Percentiles rank a stretch among this genome's conserved stretches.
Evolutionary conservation across 2,797 vertebrate genomes (phyloP).

Genomic region (Cygnus olor): DNA sequence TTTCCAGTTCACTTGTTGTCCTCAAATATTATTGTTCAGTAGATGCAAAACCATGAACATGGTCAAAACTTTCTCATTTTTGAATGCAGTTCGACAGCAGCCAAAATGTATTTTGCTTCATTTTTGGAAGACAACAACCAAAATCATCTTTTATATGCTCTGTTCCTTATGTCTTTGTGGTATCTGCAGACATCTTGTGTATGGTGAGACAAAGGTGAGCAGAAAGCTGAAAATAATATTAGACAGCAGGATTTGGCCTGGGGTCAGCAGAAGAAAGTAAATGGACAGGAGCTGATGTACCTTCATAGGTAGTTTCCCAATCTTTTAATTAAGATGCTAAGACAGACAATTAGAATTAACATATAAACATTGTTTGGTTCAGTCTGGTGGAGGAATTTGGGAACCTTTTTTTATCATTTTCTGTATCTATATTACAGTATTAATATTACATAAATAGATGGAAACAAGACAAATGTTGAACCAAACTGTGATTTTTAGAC

Average conservation of each 20-base stretch:
- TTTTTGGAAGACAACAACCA: neutral
- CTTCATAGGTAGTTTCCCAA: neutral
- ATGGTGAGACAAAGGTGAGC: neutral
- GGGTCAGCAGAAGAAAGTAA: neutral
- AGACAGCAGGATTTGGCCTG: slow-evolving; percentile 18
- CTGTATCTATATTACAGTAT: neutral
- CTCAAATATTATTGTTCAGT: neutral
- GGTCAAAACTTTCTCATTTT: neutral
- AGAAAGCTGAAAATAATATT: neutral
- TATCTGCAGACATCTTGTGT: neutral
- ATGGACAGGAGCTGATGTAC: neutral
- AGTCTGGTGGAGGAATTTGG: slow-evolving; percentile 23
- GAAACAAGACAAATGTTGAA: slow-evolving; percentile 33
- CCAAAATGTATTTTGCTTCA: fast-evolving
- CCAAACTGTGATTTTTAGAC: neutral
- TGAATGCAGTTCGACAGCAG: neutral
- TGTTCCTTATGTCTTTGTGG: neutral
- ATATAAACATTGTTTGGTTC: neutral
- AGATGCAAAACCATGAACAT: neutral
- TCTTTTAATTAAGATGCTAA: slow-evolving; percentile 23
- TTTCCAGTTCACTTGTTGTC: neutral
- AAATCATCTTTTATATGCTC: neutral
- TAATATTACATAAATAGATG: neutral
- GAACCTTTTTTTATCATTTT: neutral
- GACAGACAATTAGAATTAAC: slow-evolving; percentile 27